Base-by-base conservation (phyloP, 2,113 vertebrate species). In the Pseudolaguvia tuberculata region DNA sequence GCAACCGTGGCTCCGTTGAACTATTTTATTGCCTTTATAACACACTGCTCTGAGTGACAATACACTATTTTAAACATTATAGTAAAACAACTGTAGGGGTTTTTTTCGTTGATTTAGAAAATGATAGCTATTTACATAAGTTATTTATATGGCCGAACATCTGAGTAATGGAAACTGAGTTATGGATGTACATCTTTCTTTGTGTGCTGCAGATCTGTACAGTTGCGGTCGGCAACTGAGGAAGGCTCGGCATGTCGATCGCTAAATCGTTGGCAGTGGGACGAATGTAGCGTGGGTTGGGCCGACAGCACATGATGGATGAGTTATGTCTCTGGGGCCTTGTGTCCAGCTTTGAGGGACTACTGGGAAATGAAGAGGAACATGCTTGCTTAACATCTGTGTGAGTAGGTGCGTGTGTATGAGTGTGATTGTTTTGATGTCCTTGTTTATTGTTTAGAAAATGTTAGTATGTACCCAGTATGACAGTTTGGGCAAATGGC, bases 221-320 rank as follows among this genome's bases (percentile, higher is more conserved):
- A 31, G n/a, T 83, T 69, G n/a, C n/a, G n/a, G 79, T 79, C 73
- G n/a, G n/a, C n/a, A n/a, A n/a, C 66, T 80, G 71, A 78, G 57
- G 76, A 75, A 82, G 56, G 62, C 66, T 73, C 66, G 58, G 75
- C 65, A 14, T 75, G 77, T 81, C 62, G 70, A 77, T 21, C 55
- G 51, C 74, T 79, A 79, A 82, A 82, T 80, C 79, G 77, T 75
- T 73, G 42, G 55, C 65, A 52, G 69, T 47, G 73, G 66, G 74
- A 79, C 51, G 47, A 55, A 45, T 39, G 69, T 42, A 52, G 77
- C 74, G 50, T 50, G 62, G 53, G 62, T 23, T 25, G 20, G 59
- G 59, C 72, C 75, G 80, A 82, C 82, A 82, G 78, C 58, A 20
- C 50, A 31, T 80, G 84, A 83, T 85, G 72, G 80, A 85, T 82